Percentiles rank a stretch among this genome's conserved stretches.
These are phyloP conservation scores for Manis javanica DNA, from an alignment of 2,797 vertebrate genomes.

Conservation along the genomic window DNA sequence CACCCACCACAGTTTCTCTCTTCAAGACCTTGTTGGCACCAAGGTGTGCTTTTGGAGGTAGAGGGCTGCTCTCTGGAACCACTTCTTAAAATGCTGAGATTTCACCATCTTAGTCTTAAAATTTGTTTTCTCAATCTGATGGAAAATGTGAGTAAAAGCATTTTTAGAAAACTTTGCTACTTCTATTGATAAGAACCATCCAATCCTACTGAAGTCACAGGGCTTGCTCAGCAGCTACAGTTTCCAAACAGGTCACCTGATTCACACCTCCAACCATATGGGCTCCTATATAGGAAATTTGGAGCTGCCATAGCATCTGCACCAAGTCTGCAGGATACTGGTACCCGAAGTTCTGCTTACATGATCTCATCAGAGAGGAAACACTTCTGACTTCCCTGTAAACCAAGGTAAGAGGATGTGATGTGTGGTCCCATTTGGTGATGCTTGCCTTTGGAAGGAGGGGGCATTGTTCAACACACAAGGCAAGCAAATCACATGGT, in stretches of 20 bases:
- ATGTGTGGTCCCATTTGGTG: not conserved
- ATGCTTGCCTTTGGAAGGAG: not conserved
- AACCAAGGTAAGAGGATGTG: not conserved
- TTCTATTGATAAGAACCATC: not conserved
- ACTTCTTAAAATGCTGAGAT: not conserved
- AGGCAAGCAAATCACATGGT: accelerated
- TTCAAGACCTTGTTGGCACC: not conserved
- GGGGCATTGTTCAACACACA: not conserved
- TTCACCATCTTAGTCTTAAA: not conserved
- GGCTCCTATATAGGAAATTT: not conserved
- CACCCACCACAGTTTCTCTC: not conserved
- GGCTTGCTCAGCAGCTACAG: not conserved
- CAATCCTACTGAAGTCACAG: not conserved
- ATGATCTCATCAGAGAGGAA: not conserved
- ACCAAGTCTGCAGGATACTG: not conserved
- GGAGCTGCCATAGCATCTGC: not conserved
- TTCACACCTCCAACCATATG: not conserved
- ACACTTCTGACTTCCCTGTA: not conserved
- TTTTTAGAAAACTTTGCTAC: not conserved
- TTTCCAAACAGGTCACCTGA: not conserved
- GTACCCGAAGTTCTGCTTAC: not conserved
- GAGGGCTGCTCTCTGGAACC: not conserved
- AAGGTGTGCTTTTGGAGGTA: not conserved
- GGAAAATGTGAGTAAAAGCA: not conserved
- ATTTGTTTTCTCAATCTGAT: not conserved